These are phyloP conservation scores for Eretmochelys imbricata DNA, from an alignment of 2,113 vertebrate genomes.

Conservation along the genomic window DNA sequence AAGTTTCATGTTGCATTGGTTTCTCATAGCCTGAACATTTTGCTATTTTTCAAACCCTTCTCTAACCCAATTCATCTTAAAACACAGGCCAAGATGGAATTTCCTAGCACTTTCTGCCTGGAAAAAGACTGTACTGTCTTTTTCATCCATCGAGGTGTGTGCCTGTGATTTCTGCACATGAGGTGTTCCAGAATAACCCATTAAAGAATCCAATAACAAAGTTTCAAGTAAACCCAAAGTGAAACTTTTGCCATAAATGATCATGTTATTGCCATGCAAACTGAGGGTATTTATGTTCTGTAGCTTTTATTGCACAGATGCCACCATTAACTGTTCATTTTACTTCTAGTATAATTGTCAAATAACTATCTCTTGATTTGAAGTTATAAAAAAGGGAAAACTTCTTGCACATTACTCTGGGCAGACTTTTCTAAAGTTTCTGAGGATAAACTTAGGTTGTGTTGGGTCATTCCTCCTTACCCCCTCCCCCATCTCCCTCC, in stretches of 20 bases:
- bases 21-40: background rate
- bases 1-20: background rate
- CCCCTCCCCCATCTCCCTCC: too few species aligned
- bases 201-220: background rate
- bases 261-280: background rate
- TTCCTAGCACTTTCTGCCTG: background rate
- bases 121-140: background rate
- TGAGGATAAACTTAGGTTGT: background rate
- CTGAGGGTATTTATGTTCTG: background rate
- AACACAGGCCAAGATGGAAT: background rate
- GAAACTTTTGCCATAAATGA: background rate
- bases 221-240: background rate
- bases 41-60: background rate
- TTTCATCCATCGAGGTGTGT: background rate
- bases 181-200: background rate
- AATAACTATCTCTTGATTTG: slow-evolving; percentile 21
- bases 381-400: background rate
- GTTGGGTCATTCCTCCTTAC: background rate
- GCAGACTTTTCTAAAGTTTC: background rate
- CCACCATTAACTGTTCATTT: background rate
- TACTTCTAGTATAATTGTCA: background rate
- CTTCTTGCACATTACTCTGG: background rate
- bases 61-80: background rate
- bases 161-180: background rate
- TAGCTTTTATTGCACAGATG: slow-evolving; percentile 4